Conservation (phyloP, 2,113 vertebrate species). For the Lipophrys pholis region DNA sequence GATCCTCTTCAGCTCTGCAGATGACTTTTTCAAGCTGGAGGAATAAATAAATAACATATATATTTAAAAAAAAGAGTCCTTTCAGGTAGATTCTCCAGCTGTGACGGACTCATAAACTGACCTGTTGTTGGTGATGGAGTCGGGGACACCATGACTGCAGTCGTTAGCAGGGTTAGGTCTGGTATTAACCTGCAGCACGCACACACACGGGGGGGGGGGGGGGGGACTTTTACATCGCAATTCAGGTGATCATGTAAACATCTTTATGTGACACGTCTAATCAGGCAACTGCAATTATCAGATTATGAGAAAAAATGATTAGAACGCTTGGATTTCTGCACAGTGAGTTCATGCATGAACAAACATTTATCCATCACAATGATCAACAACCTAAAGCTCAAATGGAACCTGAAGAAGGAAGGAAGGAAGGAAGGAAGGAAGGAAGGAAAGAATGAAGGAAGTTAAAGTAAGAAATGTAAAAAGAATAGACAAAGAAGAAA, state of each 20-base stretch:
- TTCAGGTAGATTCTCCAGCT: no score
- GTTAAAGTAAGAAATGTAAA: not conserved
- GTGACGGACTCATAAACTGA: constrained; percentile 76
- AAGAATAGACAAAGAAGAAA: not conserved
- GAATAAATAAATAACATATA: not conserved
- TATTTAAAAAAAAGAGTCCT: not conserved
- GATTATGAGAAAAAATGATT: no score
- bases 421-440: constrained; percentile 14
- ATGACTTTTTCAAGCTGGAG: constrained; percentile 94
- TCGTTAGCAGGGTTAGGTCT: constrained; percentile 89
- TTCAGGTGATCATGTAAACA: no score
- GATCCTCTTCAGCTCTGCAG: constrained; percentile 96
- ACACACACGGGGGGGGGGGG: not conserved
- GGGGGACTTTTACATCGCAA: no score
- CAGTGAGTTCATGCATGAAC: not conserved
- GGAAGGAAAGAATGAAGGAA: constrained; percentile 24
- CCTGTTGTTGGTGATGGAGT: constrained; percentile 94
- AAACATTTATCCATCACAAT: constrained; percentile 56
- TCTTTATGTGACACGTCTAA: no score
- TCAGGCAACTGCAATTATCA: no score
- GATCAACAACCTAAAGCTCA: constrained; percentile 46
- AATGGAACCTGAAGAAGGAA: not conserved
- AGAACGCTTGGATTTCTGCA: no score
- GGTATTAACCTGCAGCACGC: constrained; percentile 92
- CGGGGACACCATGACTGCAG: constrained; percentile 83